Base-by-base conservation (phyloP, 2,888 invertebrate species). In the Pseudeuparius sepicola region DNA sequence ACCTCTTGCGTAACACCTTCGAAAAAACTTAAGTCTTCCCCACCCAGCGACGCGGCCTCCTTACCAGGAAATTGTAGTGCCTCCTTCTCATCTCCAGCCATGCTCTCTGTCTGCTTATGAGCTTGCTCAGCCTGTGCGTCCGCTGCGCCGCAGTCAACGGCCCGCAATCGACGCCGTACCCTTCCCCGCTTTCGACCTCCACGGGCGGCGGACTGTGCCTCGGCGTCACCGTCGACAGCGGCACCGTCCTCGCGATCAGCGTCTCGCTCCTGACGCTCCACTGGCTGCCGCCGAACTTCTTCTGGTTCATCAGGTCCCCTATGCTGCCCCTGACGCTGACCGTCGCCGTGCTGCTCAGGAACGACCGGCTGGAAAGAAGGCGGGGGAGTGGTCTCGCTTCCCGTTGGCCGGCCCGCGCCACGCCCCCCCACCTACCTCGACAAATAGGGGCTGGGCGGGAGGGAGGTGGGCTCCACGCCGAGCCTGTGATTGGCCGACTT, bases 291-390 rank as follows among this genome's bases (percentile, higher is more conserved):
- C 80, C 80, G 52, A 77, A 81, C 54, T 73, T 75, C 50, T 75
- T 74, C 50, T 71, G 59, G 58, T 84, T 84, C 83, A 84, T 84
- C 49, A 83, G 62, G 57, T 85, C 84, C 2, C 84, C 84, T 28
- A 84, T 80, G 35, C 52, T 53, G 17, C 48, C 57, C 28, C 54
- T 42, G n/a, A 55, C 50, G 34, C 53, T 57, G 18, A 47, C 44
- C 2, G 54, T 51, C 6, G 50, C 50, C 23, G 53, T 52, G 39
- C 54, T 56, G 34, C 54, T 54, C 14, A 67, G 50, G 41, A 63
- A 60, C 12, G 64, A 66, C 14, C 42, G 39, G 20, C 4, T 14
- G 9, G 6, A 25, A 26, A 15, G 16, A 14, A 14, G 16, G 14
- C 7, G 20, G 20, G 7, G 20, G 20, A 20, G 20, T 20, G n/a